Evolutionary conservation across 1,140 invertebrate genomes (phyloP).

Genomic region (Scaptomyza graminum): DNA sequence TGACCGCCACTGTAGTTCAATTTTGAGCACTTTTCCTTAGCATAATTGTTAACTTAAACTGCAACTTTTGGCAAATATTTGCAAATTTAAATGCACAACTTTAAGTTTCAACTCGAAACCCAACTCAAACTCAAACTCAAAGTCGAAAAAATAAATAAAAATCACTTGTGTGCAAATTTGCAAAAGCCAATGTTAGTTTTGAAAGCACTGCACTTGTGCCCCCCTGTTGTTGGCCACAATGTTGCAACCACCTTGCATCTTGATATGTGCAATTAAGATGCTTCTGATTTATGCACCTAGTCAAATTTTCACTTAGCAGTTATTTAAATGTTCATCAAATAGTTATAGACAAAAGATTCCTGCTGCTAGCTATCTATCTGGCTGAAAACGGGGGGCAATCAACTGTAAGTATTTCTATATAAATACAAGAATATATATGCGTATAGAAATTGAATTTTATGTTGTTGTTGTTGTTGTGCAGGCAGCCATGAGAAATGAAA

Average conservation of each 20-base stretch:
- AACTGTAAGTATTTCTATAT: constrained; percentile 2
- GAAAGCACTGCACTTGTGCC: not conserved
- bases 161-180: no score
- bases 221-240: no score
- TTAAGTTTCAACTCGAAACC: no score
- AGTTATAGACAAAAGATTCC: not conserved
- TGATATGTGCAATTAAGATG: constrained; percentile 22
- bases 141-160: no score
- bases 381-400: not conserved
- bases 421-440: not conserved
- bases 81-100: no score
- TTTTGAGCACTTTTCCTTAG: no score
- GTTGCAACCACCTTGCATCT: not conserved
- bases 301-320: constrained; percentile 9
- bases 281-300: constrained; percentile 18
- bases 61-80: no score
- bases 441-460: constrained; percentile 21
- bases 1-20: no score
- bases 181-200: no score
- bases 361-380: not conserved
- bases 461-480: constrained; percentile 19
- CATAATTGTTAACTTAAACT: no score
- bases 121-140: no score
- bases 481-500: constrained; percentile 28
- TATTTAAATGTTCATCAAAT: constrained; percentile 19